These are phyloP conservation scores for Ascaphus truei DNA, from an alignment of 2,113 vertebrate species.

Conservation along the genomic window DNA sequence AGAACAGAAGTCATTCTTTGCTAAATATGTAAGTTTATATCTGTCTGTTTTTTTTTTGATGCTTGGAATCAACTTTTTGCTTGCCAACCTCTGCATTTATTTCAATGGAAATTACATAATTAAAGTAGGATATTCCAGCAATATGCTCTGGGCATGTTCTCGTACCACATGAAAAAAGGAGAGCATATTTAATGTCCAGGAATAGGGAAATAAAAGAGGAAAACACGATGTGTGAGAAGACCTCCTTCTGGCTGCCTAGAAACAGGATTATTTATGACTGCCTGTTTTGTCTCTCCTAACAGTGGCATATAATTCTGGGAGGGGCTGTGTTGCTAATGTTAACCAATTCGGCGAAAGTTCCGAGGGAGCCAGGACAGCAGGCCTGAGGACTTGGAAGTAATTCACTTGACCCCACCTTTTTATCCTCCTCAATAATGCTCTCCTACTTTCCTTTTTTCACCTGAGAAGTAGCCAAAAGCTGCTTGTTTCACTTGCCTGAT, in stretches of 20 bases:
- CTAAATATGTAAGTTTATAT: conserved; percentile 81
- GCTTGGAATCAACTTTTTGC: background rate
- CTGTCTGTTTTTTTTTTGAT: background rate
- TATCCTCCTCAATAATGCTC: conserved; percentile 13
- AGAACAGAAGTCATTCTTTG: conserved; percentile 92
- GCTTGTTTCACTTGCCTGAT: background rate
- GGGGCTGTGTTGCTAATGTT: conserved; percentile 87
- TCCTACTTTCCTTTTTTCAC: conserved; percentile 3
- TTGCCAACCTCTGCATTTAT: background rate
- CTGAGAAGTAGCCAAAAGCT: background rate
- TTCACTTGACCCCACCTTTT: conserved; percentile 47
- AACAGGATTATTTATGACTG: background rate
- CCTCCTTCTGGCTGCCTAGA: background rate
- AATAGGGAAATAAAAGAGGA: too few species aligned
- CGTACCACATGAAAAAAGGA: too few species aligned
- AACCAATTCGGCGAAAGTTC: conserved; percentile 72
- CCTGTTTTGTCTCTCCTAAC: conserved; percentile 46
- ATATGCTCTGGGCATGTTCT: background rate
- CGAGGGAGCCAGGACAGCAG: conserved; percentile 72
- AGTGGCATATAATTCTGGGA: conserved; percentile 95
- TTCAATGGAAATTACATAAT: too few species aligned
- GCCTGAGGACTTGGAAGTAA: conserved; percentile 81
- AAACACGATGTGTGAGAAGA: background rate
- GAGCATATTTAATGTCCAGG: too few species aligned
- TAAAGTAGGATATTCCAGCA: too few species aligned